Evolutionary conservation across 1,140 invertebrate species (phyloP), one percentile per base, ranked within the genome.

Genomic region (Mercenaria mercenaria): DNA sequence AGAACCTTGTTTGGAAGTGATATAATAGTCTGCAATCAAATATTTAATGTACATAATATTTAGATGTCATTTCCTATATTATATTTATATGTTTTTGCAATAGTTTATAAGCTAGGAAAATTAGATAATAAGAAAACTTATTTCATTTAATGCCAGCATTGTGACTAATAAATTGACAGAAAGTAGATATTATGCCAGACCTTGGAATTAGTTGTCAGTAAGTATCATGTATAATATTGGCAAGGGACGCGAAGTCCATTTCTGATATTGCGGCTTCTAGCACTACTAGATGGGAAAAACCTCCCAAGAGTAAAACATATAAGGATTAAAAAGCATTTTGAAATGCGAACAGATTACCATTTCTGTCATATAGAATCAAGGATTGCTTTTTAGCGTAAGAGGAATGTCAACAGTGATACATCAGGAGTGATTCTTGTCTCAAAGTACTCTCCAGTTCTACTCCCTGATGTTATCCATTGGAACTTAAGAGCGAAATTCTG

Each of bases 181-280:
- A 8, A 29, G 29, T 29, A n/a, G 6, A 11, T 29, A 29, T 29
- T 64, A 64, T 64, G 23, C n/a, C 15, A 39, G 67, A 20, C 29
- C 23, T 37, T 11, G 15, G 74, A 52, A 77, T 41, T 23, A 6
- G 15, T 2, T 77, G 74, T 77, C 41, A 77, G 47, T 50, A 18
- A 11, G 34, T 29, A 47, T 77, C 43, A 26, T 50, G 23, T 50
- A 29, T 20, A 32, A 43, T 10, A 52, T 77, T 34, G 26, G 39
- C 74, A 47, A 20, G 74, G 74, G 74, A 77, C n/a, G 50, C 43
- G 23, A 52, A 79, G 80, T 64, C 80, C 80, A 82, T 82, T 82
- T 82, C 3, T 39, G 29, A 64, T 61, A 64, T 82, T 61, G 59
- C n/a, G 11, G 47, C 15, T 82, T 82, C 13, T 64, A 18, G 76